Evolutionary conservation across 2,113 vertebrate species (phyloP).

Genomic region (Origma solitaria): DNA sequence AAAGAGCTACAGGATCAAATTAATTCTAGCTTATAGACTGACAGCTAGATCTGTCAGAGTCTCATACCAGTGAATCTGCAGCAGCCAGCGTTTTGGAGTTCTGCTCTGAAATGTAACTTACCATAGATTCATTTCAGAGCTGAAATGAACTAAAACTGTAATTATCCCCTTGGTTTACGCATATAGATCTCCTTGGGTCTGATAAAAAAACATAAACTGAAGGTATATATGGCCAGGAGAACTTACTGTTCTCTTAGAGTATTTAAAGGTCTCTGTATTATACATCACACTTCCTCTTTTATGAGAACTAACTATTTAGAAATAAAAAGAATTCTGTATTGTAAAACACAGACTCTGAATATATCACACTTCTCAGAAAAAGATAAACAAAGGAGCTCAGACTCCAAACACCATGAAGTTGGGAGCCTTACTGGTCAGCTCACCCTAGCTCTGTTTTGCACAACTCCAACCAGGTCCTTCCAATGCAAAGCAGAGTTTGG

Average conservation of each 20-base stretch:
- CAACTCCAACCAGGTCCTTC: neutral
- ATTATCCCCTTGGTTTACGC: conserved; percentile 13
- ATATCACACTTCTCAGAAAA: neutral
- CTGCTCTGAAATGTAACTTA: conserved; percentile 26
- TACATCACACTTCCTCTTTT: neutral
- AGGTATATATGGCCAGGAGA: neutral
- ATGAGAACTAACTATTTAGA: neutral
- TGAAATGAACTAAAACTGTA: conserved; percentile 53
- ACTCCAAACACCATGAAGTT: neutral
- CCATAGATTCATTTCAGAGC: conserved; percentile 30
- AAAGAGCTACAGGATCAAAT: conserved; percentile 44
- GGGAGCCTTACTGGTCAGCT: neutral
- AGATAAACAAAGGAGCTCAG: neutral
- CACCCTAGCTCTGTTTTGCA: neutral
- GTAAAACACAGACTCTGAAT: neutral
- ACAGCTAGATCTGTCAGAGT: conserved; percentile 26
- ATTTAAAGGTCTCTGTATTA: neutral
- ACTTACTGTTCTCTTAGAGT: neutral
- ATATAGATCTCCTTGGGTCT: neutral
- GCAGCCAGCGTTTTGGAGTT: conserved; percentile 25
- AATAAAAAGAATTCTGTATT: neutral
- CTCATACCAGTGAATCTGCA: conserved; percentile 4
- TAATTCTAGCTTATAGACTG: conserved; percentile 25
- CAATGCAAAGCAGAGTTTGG: neutral
- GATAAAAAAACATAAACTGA: neutral